phyloP scores from a whole-genome alignment of 2,888 invertebrate species.

The Bellardia bayeri region DNA sequence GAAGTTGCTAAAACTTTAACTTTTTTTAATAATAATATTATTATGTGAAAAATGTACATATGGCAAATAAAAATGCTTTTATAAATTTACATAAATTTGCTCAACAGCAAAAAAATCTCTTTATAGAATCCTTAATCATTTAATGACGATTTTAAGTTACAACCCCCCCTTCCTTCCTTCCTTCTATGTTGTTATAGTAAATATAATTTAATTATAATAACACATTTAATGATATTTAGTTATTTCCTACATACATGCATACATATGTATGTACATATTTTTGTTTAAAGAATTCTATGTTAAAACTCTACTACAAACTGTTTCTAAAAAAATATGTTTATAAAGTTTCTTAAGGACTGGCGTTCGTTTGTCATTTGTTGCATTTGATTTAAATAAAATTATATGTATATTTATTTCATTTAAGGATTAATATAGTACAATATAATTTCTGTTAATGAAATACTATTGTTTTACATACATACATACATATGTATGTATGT shows the following conservation, averaged over 20 bases:
- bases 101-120: background rate
- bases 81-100: too few relatives aligned
- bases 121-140: conserved; percentile 1
- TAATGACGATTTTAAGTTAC: too few relatives aligned
- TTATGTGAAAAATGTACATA: too few relatives aligned
- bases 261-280: background rate
- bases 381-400: conserved; percentile 34
- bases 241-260: background rate
- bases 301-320: conserved; percentile 67
- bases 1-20: too few relatives aligned
- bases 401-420: conserved; percentile 17
- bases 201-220: conserved; percentile 2
- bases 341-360: conserved; percentile 59
- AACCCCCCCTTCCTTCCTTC: too few relatives aligned
- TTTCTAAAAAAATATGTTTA: conserved; percentile 70
- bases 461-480: too few relatives aligned
- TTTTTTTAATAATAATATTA: too few relatives aligned
- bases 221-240: conserved; percentile 27
- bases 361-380: conserved; percentile 37
- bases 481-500: conserved; percentile 26
- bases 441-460: conserved; percentile 48
- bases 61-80: too few relatives aligned
- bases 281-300: conserved; percentile 1
- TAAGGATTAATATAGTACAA: conserved; percentile 60
- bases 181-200: too few relatives aligned